A percentile compares a stretch with the other conserved stretches of the same genome.
Evolutionary conservation across 2,113 vertebrate genomes (phyloP).

Genomic region (Silurus glanis): DNA sequence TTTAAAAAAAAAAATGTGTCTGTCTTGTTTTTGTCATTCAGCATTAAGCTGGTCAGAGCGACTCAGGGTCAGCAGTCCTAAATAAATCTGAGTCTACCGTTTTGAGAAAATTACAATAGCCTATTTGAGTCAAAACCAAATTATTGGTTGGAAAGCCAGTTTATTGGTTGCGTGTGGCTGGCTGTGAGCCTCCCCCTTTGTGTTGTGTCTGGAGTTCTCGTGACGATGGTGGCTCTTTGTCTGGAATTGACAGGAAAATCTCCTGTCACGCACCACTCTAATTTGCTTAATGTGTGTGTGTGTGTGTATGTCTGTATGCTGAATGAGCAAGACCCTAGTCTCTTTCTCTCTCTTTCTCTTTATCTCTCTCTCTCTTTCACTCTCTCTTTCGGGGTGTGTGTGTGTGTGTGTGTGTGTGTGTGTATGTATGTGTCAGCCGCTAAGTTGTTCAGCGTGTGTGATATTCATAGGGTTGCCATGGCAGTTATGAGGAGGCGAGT

Average conservation of each 20-base stretch:
- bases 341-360: not conserved
- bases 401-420: too few species aligned
- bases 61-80: not conserved
- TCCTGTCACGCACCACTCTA: constrained; percentile 16
- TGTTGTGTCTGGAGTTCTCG: constrained; percentile 37
- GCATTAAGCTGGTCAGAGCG: not conserved
- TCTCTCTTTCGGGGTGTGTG: not conserved
- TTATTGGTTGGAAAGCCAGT: not conserved
- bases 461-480: constrained; percentile 40
- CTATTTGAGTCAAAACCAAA: not conserved
- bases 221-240: constrained; percentile 42
- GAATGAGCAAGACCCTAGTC: constrained; percentile 45
- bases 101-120: not conserved
- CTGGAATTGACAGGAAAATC: constrained; percentile 30
- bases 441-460: constrained; percentile 5
- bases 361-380: not conserved
- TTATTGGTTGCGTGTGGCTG: not conserved
- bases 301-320: constrained; percentile 19
- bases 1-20: constrained; percentile 68
- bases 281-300: constrained; percentile 43
- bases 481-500: constrained; percentile 39
- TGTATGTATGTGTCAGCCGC: not conserved
- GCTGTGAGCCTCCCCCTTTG: not conserved
- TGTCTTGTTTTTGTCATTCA: constrained; percentile 5
- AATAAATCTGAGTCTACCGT: not conserved